A percentile compares a stretch with the other conserved stretches of the same genome.
phyloP scores from a whole-genome alignment of 2,113 vertebrate species.

The Spheniscus mendiculus region DNA sequence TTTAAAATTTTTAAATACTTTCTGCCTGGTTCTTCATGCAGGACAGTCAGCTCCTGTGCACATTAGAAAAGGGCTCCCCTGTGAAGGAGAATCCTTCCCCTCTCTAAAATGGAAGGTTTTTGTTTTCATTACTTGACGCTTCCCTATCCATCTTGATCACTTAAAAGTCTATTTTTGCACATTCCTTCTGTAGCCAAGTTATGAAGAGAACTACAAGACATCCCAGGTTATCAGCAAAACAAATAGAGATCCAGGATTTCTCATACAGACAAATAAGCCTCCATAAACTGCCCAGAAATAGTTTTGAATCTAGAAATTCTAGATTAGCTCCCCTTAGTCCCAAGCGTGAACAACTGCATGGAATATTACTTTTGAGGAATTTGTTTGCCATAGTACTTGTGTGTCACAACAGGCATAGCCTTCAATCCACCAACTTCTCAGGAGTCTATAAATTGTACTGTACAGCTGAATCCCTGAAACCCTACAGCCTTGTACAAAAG shows the following conservation, averaged over 20 bases:
- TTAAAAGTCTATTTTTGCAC: not conserved
- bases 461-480: not conserved
- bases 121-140: not conserved
- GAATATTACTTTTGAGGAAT: not conserved
- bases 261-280: not conserved
- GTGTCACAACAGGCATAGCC: not conserved
- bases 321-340: not conserved
- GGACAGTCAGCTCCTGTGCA: not conserved
- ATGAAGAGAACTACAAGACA: not conserved
- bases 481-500: not conserved
- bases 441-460: conserved; percentile 18
- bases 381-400: not conserved
- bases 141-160: not conserved
- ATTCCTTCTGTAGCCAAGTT: not conserved
- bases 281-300: not conserved
- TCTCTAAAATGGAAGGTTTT: not conserved
- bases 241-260: not conserved
- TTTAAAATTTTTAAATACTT: not conserved
- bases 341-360: not conserved
- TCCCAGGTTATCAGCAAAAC: not conserved
- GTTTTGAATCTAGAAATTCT: not conserved
- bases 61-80: not conserved
- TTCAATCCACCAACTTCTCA: not conserved
- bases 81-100: not conserved
- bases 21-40: not conserved